These are phyloP conservation scores for Lasioglossum calceatum DNA, from an alignment of 2,888 invertebrate species.

Conservation along the genomic window DNA sequence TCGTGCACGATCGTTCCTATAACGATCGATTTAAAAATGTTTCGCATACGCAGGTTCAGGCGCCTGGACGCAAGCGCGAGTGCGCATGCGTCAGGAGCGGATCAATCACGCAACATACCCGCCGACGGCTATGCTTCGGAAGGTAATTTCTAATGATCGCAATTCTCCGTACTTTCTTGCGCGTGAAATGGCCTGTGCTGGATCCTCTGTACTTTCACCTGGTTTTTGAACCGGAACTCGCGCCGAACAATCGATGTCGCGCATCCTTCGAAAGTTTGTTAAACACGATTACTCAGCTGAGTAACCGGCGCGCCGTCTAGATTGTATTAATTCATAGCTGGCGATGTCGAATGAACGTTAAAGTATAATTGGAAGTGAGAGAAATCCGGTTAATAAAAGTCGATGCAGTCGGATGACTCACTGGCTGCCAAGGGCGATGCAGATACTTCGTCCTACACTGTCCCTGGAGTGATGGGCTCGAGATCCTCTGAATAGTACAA, in stretches of 20 bases:
- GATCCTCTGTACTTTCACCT: slow-evolving; percentile 47
- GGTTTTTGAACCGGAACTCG: slow-evolving; percentile 39
- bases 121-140: slow-evolving; percentile 15
- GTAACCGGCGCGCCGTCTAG: background rate
- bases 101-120: slow-evolving; percentile 59
- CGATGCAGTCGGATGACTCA: slow-evolving; percentile 59
- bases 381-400: slow-evolving; percentile 49
- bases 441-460: slow-evolving; percentile 66
- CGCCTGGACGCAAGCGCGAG: background rate
- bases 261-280: slow-evolving; percentile 35
- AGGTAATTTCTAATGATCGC: slow-evolving; percentile 25
- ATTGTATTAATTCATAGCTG: background rate
- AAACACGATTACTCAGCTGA: background rate
- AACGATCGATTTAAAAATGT: slow-evolving; percentile 34
- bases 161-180: slow-evolving; percentile 36
- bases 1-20: slow-evolving; percentile 25
- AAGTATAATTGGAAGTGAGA: background rate
- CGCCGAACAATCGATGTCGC: slow-evolving; percentile 12
- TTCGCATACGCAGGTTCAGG: background rate
- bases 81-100: slow-evolving; percentile 64
- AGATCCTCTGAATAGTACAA: slow-evolving; percentile 14
- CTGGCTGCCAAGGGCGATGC: slow-evolving; percentile 64
- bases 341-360: slow-evolving; percentile 7
- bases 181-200: slow-evolving; percentile 29
- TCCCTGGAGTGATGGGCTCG: slow-evolving; percentile 27